Evolutionary conservation across 2,888 invertebrate species (phyloP), one percentile per base, ranked within the genome.

Genomic region (Volucella zonaria): DNA sequence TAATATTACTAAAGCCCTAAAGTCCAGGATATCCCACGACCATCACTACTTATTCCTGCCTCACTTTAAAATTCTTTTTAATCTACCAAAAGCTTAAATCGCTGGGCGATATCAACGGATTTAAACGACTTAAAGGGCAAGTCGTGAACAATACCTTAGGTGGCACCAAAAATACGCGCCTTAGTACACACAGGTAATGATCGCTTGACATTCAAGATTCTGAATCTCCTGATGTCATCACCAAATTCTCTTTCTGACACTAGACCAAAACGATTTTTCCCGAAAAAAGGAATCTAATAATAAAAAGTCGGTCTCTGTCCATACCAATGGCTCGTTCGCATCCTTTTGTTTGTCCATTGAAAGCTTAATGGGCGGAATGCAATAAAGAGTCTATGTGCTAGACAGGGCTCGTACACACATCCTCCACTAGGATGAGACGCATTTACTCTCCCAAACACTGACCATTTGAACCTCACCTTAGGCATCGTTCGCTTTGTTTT

Each of bases 401-500:
- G 14, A 15, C 2, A 2, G 1, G 8, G 47, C 45, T 10, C 1
- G 6, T 31, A 10, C 40, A 56, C 68, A 54, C 56, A n/a, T 40
- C 8, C 58, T 58, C 31, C 58, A 59, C 38, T 49, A 15, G 8
- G 49, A 10, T 31, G 14, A 42, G n/a, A 14, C 38, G 11, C 15
- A 45, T 3, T n/a, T 49, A 10, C 15, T 38, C 54, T 64, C 10
- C 40, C 31, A 31, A 31, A 68, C 40, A 52, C 18, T 23, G 71
- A 31, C 59, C 64, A 9, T 59, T 76, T 64, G 18, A 76, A 81
- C 61, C 52, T 58, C 40, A 68, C 78, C 78, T 56, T 11, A 74
- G 62, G 78, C 67, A 54, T 56, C 42, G 23, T 68, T n/a, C 38
- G 51, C 47, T 51, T n/a, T 49, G 40, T 70, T 70, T 58, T 79